Evolutionary conservation across 1,140 invertebrate species (phyloP).

Genomic region (Drosophila rufa): DNA sequence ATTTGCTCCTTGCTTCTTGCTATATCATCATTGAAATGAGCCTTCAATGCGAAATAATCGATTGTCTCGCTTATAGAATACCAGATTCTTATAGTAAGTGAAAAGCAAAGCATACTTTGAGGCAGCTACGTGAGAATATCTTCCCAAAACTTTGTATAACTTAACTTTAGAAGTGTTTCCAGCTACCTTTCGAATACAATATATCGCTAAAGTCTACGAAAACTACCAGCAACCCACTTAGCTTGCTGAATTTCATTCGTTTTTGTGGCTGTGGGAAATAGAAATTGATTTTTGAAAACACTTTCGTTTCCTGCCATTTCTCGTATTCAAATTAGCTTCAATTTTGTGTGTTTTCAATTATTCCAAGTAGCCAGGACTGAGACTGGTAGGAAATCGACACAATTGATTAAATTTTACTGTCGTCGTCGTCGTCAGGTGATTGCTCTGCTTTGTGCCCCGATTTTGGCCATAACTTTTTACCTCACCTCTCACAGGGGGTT

Average conservation of each 20-base stretch:
- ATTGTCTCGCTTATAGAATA: not conserved
- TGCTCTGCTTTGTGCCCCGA: constrained; percentile 52
- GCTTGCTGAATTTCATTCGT: constrained; percentile 11
- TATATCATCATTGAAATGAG: constrained; percentile 25
- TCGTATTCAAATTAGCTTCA: constrained; percentile 57
- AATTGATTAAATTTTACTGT: constrained; percentile 79
- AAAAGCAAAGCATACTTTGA: not conserved
- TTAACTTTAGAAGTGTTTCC: not conserved
- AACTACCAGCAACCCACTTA: not conserved
- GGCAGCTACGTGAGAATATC: not conserved
- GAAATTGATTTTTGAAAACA: constrained; percentile 46
- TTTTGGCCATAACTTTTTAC: constrained; percentile 32
- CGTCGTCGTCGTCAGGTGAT: constrained; percentile 49
- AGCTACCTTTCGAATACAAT: constrained; percentile 2
- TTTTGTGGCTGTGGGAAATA: constrained; percentile 11
- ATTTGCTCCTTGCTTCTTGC: not conserved
- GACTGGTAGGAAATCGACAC: constrained; percentile 44
- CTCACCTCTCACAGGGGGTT: constrained; percentile 10
- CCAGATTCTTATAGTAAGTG: not conserved
- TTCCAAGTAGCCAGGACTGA: constrained; percentile 38
- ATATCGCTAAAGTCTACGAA: not conserved
- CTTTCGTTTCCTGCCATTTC: constrained; percentile 36
- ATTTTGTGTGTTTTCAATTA: constrained; percentile 65
- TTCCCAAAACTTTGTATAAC: not conserved
- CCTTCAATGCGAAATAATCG: not conserved